Conservation (phyloP, 2,888 invertebrate genomes). For the Ametastegia equiseti region DNA sequence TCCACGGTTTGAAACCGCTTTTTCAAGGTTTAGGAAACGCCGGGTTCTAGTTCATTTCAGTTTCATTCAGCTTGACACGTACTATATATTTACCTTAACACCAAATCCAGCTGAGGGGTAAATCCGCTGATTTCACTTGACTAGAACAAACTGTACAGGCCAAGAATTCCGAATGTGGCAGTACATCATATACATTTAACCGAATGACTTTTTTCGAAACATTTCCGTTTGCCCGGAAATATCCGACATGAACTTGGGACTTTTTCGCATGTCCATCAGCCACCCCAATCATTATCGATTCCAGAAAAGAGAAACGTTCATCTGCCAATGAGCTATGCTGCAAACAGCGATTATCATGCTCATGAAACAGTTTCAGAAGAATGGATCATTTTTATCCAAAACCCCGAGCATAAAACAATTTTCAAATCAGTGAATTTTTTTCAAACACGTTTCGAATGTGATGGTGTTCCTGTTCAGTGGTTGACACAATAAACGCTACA, state of each 20-base stretch:
- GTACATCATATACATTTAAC: neutral
- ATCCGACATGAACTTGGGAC: neutral
- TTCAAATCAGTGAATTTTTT: neutral
- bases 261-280: neutral
- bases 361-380: neutral
- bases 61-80: conserved; percentile 17
- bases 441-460: too few species aligned
- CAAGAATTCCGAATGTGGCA: neutral
- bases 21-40: conserved; percentile 17
- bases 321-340: neutral
- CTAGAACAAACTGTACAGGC: neutral
- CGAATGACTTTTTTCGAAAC: neutral
- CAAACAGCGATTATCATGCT: neutral
- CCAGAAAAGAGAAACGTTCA: neutral
- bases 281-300: too few species aligned
- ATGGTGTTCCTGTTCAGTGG: too few species aligned
- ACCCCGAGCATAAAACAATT: neutral
- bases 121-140: neutral
- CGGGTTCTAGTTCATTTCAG: conserved; percentile 20
- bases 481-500: neutral
- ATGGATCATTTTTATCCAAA: neutral
- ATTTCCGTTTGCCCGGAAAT: neutral
- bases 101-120: neutral
- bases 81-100: neutral
- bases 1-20: conserved; percentile 25